These are phyloP conservation scores for Tetranychus cinnabarinus DNA, from an alignment of 1,140 invertebrate genomes.

Conservation along the genomic window DNA sequence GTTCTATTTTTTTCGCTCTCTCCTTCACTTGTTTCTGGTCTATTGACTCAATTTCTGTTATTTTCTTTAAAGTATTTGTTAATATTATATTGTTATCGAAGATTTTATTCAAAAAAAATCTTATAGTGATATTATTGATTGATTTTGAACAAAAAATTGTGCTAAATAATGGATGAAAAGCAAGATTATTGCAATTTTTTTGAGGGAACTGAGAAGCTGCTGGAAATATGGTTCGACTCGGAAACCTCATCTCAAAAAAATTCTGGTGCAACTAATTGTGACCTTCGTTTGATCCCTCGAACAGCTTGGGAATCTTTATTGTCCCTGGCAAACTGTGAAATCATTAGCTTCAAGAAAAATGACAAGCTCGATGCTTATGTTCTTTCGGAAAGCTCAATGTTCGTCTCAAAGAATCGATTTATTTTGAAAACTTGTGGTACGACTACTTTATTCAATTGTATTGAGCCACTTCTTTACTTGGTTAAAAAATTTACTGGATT, in stretches of 20 bases:
- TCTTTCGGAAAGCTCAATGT: constrained; percentile 94
- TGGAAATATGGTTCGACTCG: constrained; percentile 77
- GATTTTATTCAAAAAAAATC: too few species aligned
- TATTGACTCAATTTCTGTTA: too few species aligned
- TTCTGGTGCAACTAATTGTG: background rate
- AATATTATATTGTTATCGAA: too few species aligned
- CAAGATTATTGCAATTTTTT: constrained; percentile 36
- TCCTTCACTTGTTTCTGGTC: too few species aligned
- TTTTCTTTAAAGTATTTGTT: too few species aligned
- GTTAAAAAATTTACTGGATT: constrained; percentile 65
- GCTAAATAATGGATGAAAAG: too few species aligned
- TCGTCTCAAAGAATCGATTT: constrained; percentile 70
- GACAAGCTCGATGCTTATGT: constrained; percentile 86
- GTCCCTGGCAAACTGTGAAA: constrained; percentile 78
- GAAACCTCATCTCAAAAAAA: background rate
- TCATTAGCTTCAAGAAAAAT: constrained; percentile 71
- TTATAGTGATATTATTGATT: too few species aligned
- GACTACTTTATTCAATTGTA: constrained; percentile 77
- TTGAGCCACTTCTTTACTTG: constrained; percentile 56
- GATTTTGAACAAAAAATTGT: too few species aligned
- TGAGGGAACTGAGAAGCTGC: constrained; percentile 86
- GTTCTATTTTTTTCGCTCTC: too few species aligned
- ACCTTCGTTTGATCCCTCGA: constrained; percentile 25
- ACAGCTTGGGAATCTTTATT: constrained; percentile 60
- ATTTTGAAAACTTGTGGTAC: constrained; percentile 97